Evolutionary conservation across 2,888 invertebrate genomes (phyloP).

Genomic region (Torymus tubicola): DNA sequence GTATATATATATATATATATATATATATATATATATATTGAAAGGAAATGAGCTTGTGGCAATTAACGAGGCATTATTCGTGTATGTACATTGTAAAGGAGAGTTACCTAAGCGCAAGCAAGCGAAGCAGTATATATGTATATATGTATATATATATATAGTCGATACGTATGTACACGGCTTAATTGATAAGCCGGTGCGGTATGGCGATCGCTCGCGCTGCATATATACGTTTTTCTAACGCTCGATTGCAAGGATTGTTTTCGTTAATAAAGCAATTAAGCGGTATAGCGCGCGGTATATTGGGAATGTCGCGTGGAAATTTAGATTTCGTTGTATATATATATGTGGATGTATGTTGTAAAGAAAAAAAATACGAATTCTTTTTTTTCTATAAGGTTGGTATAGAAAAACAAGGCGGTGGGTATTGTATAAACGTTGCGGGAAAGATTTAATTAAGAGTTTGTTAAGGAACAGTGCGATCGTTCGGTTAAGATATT

Average conservation of each 20-base stretch:
- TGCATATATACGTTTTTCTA: slow-evolving; percentile 14
- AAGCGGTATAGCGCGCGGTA: slow-evolving; percentile 6
- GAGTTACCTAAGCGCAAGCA: slow-evolving; percentile 43
- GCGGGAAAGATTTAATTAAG: no score
- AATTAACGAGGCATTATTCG: slow-evolving; percentile 53
- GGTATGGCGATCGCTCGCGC: neutral
- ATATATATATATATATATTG: no score
- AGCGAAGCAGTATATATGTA: no score
- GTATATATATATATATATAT: no score
- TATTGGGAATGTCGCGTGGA: neutral
- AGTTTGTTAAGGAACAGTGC: no score
- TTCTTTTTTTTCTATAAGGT: no score
- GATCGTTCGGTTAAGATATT: no score
- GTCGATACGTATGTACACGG: slow-evolving; percentile 20
- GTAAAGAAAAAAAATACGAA: no score
- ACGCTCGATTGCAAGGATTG: slow-evolving; percentile 3
- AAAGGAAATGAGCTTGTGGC: slow-evolving; percentile 37
- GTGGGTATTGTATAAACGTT: no score
- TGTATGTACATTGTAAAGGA: slow-evolving; percentile 42
- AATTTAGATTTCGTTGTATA: neutral
- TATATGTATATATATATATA: no score
- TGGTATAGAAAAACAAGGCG: no score
- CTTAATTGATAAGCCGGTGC: slow-evolving; percentile 51
- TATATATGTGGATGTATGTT: no score
- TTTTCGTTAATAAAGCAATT: slow-evolving; percentile 44